Evolutionary conservation across 2,797 vertebrate genomes (phyloP), one percentile per base, ranked within the genome.

Genomic region (Tamandua tetradactyla): DNA sequence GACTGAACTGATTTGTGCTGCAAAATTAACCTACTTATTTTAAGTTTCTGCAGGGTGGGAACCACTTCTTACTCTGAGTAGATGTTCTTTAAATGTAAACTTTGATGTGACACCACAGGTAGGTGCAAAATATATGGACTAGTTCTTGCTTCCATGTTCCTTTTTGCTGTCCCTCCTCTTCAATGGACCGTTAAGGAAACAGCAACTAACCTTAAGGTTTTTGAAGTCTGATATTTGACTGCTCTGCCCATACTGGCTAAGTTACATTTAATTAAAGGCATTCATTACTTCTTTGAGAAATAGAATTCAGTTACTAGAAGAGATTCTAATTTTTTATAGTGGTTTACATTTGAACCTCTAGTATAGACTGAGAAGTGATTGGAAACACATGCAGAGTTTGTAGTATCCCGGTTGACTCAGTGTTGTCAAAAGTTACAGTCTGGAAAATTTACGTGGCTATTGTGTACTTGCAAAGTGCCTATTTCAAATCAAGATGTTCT

Each of bases 291-390:
- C 30, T 20, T 32, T 32, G 40, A 91, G 68, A 84, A 72, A 81
- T 2, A 61, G 18, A 20, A 59, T 49, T 47, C 32, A 83, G 79
- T 75, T 90, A 18, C 74, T 90, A 81, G 32, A 49, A n/a, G 27
- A 95, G 64, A 89, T 20, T 14, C n/a, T 71, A 32, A n/a, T 71
- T 66, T 93, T 94, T 89, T 30, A 69, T 10, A 79, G 44, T 61
- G 9, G 22, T 40, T 78, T 81, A 52, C 32, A 49, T 40, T 68
- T 79, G 47, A 37, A 72, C 37, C 3, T 49, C 57, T 91, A 64
- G 1, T 20, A 42, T 72, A 80, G 35, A 75, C 9, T 82, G 40
- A 93, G 13, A 87, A 57, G 6, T 57, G 49, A 72, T 20, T 89
- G 32, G 44, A 76, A 80, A 27, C 15, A 79, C 47, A 37, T 62